phyloP scores from a whole-genome alignment of 2,797 vertebrate genomes.

The Epinephelus coioides region DNA sequence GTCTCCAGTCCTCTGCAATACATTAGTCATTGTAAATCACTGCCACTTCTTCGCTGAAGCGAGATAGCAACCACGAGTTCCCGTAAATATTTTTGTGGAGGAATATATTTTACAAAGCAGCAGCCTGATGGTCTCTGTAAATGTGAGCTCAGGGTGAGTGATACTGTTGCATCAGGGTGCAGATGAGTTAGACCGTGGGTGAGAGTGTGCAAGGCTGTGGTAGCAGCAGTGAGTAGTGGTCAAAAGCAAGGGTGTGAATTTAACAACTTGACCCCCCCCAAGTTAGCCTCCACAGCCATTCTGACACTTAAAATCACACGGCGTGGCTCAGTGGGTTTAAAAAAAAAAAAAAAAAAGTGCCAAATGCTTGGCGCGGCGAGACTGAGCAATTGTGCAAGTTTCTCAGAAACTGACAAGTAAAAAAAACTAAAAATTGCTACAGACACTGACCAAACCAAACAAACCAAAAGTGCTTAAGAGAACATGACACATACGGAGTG shows the following conservation, averaged over 20 bases:
- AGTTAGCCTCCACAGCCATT: not conserved
- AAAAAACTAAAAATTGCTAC: no score
- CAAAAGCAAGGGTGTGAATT: not conserved
- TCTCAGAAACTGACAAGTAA: constrained; percentile 6
- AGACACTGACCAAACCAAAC: not conserved
- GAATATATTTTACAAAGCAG: not conserved
- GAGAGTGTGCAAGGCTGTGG: not conserved
- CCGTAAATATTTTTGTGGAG: no score
- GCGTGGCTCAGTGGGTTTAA: not conserved
- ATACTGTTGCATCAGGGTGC: no score
- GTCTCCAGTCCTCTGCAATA: not conserved
- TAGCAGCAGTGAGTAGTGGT: not conserved
- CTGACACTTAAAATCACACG: not conserved
- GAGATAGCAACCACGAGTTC: no score
- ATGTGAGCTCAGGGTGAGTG: not conserved
- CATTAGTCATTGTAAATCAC: constrained; percentile 30
- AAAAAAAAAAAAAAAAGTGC: not conserved
- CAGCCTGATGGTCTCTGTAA: no score
- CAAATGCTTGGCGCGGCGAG: not conserved
- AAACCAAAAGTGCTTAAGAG: constrained; percentile 15
- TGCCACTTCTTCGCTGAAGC: not conserved
- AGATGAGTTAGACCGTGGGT: not conserved
- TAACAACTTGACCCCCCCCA: not conserved
- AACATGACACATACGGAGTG: constrained; percentile 1
- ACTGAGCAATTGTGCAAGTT: not conserved